A percentile compares a stretch with the other conserved stretches of the same genome.
phyloP scores from a whole-genome alignment of 2,888 invertebrate genomes.

The Tricholauxania praeusta region DNA sequence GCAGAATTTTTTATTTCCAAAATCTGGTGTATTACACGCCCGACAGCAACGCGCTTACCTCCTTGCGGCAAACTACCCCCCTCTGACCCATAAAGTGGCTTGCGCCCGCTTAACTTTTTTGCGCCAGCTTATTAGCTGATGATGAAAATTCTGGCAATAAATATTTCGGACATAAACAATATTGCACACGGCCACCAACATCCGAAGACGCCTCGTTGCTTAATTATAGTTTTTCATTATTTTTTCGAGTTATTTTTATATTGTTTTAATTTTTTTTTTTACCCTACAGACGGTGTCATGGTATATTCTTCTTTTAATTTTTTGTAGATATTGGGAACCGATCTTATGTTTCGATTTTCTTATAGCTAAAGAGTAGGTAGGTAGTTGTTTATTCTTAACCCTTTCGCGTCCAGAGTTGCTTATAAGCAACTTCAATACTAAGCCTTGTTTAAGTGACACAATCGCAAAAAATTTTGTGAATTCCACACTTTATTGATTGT shows the following conservation, averaged over 20 bases:
- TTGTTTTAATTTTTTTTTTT: conserved; percentile 24
- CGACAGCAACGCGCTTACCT: neutral
- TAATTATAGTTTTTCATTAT: conserved; percentile 47
- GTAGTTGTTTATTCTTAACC: no score
- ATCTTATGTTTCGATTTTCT: no score
- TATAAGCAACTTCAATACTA: no score
- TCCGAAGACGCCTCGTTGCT: conserved; percentile 27
- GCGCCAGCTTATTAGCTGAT: conserved; percentile 43
- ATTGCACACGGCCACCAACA: conserved; percentile 66
- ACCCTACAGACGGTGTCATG: conserved; percentile 18
- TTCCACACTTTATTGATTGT: no score
- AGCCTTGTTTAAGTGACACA: no score
- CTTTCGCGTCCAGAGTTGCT: no score
- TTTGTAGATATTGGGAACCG: neutral
- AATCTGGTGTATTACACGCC: conserved; percentile 10
- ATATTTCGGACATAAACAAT: conserved; percentile 63
- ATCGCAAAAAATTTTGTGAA: no score
- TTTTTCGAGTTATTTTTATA: conserved; percentile 39
- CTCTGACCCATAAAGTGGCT: neutral
- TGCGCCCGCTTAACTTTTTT: neutral
- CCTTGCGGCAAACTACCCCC: neutral
- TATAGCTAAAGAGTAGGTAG: no score
- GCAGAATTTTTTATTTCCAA: conserved; percentile 3
- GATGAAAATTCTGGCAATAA: conserved; percentile 50
- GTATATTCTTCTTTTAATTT: neutral